These are phyloP conservation scores for Perdita meconis DNA, from an alignment of 2,888 invertebrate genomes.

Conservation along the genomic window DNA sequence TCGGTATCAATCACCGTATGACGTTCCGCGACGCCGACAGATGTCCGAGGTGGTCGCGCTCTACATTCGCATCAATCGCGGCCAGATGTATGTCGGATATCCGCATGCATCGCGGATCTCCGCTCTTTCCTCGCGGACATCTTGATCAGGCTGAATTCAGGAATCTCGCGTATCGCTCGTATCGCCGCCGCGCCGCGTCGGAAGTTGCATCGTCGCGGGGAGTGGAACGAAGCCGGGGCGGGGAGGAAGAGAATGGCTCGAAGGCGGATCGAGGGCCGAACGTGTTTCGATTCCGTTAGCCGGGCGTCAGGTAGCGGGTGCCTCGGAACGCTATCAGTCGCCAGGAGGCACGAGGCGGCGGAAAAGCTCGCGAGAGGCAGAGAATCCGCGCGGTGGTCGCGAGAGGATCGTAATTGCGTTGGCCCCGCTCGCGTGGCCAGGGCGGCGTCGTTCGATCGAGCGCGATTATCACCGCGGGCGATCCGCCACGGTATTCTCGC, in stretches of 20 bases:
- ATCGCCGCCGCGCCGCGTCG: no score
- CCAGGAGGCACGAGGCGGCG: slow-evolving; percentile 21
- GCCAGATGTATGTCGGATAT: no score
- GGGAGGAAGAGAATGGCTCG: slow-evolving; percentile 30
- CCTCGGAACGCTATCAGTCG: slow-evolving; percentile 28
- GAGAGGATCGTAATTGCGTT: slow-evolving; percentile 33
- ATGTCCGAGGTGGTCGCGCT: no score
- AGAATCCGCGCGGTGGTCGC: slow-evolving; percentile 29
- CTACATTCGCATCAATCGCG: no score
- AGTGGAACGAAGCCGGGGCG: not conserved
- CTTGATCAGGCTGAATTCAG: no score
- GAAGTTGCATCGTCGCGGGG: not conserved
- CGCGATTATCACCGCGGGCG: slow-evolving; percentile 41
- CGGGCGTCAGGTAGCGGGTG: slow-evolving; percentile 57
- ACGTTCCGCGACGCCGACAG: no score
- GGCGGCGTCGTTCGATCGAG: slow-evolving; percentile 47
- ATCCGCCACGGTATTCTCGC: slow-evolving; percentile 14
- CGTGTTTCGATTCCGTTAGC: slow-evolving; percentile 70
- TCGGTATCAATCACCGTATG: slow-evolving; percentile 3
- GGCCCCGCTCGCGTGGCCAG: slow-evolving; percentile 11
- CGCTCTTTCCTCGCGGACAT: no score
- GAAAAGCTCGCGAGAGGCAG: slow-evolving; percentile 30
- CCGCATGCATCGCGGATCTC: no score
- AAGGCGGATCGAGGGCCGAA: slow-evolving; percentile 45
- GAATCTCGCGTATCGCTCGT: no score